A percentile compares a stretch with the other conserved stretches of the same genome.
Conservation (phyloP, 2,888 invertebrate species). For the Drosophila merina region DNA sequence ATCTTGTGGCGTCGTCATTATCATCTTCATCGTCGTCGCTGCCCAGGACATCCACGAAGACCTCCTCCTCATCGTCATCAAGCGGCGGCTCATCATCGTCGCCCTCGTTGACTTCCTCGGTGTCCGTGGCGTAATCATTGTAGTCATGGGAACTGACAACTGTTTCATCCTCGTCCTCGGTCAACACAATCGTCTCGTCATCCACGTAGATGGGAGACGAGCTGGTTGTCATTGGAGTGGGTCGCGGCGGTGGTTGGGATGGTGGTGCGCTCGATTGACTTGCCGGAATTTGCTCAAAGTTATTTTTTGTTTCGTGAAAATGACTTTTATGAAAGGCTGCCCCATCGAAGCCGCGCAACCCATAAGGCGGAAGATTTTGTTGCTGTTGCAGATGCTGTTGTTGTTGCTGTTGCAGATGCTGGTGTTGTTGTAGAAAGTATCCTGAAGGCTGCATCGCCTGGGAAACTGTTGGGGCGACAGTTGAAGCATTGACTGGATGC, state of each 20-base stretch:
- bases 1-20: constrained; percentile 59
- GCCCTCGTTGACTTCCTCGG: constrained; percentile 56
- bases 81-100: constrained; percentile 33
- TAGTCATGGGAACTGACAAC: constrained; percentile 82
- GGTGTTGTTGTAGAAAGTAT: constrained; percentile 53
- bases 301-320: constrained; percentile 68
- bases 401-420: constrained; percentile 19
- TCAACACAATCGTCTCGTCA: constrained; percentile 83
- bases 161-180: constrained; percentile 82
- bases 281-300: constrained; percentile 77
- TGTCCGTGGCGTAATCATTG: constrained; percentile 77
- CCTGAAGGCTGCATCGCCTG: constrained; percentile 52
- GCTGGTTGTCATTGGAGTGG: constrained; percentile 21
- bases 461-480: constrained; percentile 18
- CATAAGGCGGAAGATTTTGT: constrained; percentile 33
- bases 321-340: constrained; percentile 61
- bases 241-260: background rate
- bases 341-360: constrained; percentile 50
- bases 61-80: constrained; percentile 77
- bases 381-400: constrained; percentile 34
- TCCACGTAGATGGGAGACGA: constrained; percentile 67
- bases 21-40: constrained; percentile 82
- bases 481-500: background rate
- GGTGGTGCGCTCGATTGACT: constrained; percentile 67
- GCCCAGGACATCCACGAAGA: constrained; percentile 82